Conservation (phyloP, 1,140 invertebrate genomes). For the Pogonus chalceus region DNA sequence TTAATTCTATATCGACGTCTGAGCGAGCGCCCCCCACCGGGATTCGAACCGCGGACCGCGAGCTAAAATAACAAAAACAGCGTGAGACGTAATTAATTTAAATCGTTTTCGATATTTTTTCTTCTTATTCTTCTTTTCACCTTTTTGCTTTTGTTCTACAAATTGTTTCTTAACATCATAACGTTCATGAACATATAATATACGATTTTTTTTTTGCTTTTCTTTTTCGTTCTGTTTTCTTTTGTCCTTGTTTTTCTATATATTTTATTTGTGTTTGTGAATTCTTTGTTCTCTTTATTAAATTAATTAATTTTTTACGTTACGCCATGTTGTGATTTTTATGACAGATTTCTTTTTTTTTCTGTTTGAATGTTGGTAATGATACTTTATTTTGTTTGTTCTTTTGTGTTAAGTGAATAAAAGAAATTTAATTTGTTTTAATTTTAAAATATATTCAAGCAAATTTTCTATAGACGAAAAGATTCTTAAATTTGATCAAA, state of each 20-base stretch:
- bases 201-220: background rate
- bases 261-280: background rate
- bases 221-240: background rate
- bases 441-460: too few species aligned
- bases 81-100: conserved; percentile 27
- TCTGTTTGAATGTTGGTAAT: too few species aligned
- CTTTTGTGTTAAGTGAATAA: too few species aligned
- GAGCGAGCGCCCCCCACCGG: conserved; percentile 17
- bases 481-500: too few species aligned
- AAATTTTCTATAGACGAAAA: too few species aligned
- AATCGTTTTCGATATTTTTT: conserved; percentile 17
- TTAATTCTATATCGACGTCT: conserved; percentile 26
- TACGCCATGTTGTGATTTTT: too few species aligned
- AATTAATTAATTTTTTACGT: conserved; percentile 2
- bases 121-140: background rate
- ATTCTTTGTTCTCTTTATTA: conserved; percentile 5
- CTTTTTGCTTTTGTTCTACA: conserved; percentile 6
- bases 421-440: too few species aligned
- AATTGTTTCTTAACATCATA: too few species aligned
- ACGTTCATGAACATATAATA: too few species aligned
- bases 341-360: too few species aligned
- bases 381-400: too few species aligned
- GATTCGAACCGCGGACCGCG: conserved; percentile 19
- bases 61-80: conserved; percentile 29
- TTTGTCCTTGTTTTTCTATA: background rate